Conservation (phyloP, 2,888 invertebrate genomes). For the Lepidonotus clava region DNA sequence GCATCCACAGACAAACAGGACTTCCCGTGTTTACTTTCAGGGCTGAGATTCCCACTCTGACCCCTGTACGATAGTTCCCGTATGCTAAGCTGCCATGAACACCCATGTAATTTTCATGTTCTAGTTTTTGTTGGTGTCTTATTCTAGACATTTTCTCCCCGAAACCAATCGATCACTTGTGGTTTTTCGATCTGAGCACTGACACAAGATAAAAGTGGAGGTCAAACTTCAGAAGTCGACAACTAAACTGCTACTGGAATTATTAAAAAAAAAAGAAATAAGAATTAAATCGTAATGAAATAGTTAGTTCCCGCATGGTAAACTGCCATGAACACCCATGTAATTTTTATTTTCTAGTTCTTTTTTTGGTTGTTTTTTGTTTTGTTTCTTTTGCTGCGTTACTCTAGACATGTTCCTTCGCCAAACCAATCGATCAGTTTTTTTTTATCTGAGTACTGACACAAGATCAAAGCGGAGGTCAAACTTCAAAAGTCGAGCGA, state of each 20-base stretch:
- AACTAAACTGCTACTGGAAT: no score
- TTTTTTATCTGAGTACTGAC: neutral
- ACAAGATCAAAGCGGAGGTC: neutral
- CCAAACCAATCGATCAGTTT: neutral
- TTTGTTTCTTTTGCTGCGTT: no score
- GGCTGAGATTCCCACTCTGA: neutral
- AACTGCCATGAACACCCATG: constrained; percentile 4
- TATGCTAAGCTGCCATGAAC: neutral
- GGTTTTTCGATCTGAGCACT: neutral
- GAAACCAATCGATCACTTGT: neutral
- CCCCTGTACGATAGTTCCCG: neutral
- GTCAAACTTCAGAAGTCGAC: neutral
- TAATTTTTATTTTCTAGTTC: neutral
- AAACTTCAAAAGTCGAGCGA: no score
- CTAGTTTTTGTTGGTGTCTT: neutral
- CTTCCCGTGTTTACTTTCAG: neutral
- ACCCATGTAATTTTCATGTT: constrained; percentile 24
- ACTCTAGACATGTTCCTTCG: neutral
- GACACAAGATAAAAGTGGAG: neutral
- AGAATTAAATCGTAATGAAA: no score
- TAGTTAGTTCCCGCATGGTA: neutral
- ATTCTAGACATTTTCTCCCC: neutral
- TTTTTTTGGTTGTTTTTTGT: no score
- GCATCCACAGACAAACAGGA: neutral
- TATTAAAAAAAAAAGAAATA: no score